Conservation (phyloP, 2,888 invertebrate species). For the Lasioglossum marginatum region DNA sequence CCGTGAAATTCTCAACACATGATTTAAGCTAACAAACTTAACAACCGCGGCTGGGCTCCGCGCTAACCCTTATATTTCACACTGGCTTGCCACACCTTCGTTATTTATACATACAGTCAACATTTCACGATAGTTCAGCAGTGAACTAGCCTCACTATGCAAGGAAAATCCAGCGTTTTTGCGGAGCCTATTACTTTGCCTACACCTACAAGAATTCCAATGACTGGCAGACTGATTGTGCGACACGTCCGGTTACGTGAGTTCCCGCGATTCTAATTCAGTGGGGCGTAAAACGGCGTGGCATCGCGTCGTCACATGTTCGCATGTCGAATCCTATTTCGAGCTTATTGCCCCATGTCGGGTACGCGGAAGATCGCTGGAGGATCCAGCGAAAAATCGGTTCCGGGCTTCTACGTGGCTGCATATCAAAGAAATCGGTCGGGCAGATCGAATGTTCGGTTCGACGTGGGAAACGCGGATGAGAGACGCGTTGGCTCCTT, state of each 20-base stretch:
- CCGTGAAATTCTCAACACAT: constrained; percentile 1
- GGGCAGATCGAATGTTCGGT: background rate
- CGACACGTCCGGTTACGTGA: constrained; percentile 56
- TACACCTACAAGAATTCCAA: background rate
- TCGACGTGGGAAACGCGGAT: background rate
- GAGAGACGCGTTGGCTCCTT: background rate
- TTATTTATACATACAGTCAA: background rate
- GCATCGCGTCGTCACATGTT: background rate
- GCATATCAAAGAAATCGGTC: constrained; percentile 1
- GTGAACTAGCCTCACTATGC: background rate
- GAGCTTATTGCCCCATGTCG: background rate
- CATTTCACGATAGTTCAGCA: background rate
- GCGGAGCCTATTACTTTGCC: background rate
- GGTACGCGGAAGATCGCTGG: background rate
- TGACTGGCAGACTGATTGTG: constrained; percentile 1
- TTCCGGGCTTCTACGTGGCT: background rate
- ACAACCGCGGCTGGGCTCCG: background rate
- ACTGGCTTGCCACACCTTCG: background rate
- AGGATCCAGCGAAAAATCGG: background rate
- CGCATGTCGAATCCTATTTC: constrained; percentile 2
- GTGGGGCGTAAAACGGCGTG: background rate
- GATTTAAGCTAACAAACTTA: constrained; percentile 13
- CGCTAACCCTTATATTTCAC: background rate
- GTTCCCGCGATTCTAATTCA: constrained; percentile 56
- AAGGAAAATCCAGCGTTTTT: background rate